These are phyloP conservation scores for Cheilosia soror DNA, from an alignment of 2,888 invertebrate genomes.

Conservation along the genomic window DNA sequence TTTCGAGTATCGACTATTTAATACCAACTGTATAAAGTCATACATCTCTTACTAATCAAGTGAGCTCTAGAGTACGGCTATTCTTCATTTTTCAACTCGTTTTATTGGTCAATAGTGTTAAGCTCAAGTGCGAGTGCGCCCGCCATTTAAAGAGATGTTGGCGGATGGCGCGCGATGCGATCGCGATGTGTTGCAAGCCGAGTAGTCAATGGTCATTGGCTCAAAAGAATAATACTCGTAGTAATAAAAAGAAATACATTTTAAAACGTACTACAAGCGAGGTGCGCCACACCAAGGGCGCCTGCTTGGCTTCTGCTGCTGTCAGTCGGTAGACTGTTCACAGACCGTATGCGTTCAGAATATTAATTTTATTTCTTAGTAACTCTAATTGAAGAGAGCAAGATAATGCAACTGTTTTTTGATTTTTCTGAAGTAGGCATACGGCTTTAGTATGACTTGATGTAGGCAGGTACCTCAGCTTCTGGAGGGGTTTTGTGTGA, in stretches of 20 bases:
- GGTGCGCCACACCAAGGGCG: slow-evolving; percentile 72
- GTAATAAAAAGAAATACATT: slow-evolving; percentile 29
- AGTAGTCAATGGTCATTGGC: slow-evolving; percentile 47
- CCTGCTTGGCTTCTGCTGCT: slow-evolving; percentile 58
- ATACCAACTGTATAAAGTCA: slow-evolving; percentile 6
- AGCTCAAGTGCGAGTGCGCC: slow-evolving; percentile 40
- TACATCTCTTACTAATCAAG: slow-evolving; percentile 16
- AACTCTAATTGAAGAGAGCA: slow-evolving; percentile 27
- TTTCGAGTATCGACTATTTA: background rate
- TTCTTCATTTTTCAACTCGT: slow-evolving; percentile 38
- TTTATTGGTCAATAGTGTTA: slow-evolving; percentile 45
- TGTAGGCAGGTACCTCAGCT: background rate
- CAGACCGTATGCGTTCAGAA: slow-evolving; percentile 63
- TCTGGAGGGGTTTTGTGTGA: slow-evolving; percentile 30
- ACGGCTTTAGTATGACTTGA: background rate
- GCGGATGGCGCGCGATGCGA: slow-evolving; percentile 27
- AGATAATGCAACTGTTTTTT: slow-evolving; percentile 39
- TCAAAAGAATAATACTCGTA: slow-evolving; percentile 35
- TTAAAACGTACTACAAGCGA: slow-evolving; percentile 31
- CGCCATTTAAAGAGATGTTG: slow-evolving; percentile 39
- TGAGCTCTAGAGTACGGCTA: slow-evolving; percentile 33
- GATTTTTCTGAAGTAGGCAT: slow-evolving; percentile 3
- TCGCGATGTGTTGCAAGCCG: slow-evolving; percentile 37
- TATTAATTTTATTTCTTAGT: slow-evolving; percentile 25
- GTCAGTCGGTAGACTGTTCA: slow-evolving; percentile 56